These are phyloP conservation scores for Rhinoptilus africanus DNA, from an alignment of 2,113 vertebrate species.

Conservation along the genomic window DNA sequence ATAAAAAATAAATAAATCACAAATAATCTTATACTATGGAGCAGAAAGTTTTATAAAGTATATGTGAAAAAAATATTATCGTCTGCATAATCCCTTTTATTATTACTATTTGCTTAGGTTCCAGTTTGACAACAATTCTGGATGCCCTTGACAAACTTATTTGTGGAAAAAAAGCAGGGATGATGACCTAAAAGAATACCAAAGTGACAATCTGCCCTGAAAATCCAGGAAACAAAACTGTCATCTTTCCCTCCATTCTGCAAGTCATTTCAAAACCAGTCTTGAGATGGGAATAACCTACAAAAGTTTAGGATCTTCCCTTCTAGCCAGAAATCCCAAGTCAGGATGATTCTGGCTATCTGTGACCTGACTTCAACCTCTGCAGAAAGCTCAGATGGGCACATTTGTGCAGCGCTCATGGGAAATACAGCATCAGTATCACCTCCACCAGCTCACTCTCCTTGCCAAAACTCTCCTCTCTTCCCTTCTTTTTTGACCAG, in stretches of 20 bases:
- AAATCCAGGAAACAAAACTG: neutral
- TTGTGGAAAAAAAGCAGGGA: neutral
- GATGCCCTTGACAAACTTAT: neutral
- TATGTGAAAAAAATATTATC: neutral
- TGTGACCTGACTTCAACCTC: fast-evolving
- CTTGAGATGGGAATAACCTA: neutral
- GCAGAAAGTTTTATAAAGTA: neutral
- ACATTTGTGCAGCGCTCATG: fast-evolving
- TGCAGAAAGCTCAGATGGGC: neutral
- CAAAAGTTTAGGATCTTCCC: neutral
- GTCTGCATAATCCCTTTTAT: neutral
- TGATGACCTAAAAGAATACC: fast-evolving
- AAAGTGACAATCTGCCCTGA: neutral
- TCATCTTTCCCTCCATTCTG: neutral
- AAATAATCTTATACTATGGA: neutral
- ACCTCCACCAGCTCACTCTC: neutral
- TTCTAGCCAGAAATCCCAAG: neutral
- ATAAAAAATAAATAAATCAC: slow-evolving; percentile 32
- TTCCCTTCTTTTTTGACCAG: neutral
- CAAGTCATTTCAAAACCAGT: neutral
- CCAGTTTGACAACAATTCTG: neutral
- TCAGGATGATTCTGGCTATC: neutral
- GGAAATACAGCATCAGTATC: neutral
- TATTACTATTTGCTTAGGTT: neutral
- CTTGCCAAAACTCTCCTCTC: neutral